Evolutionary conservation across 1,140 invertebrate species (phyloP), one percentile per base, ranked within the genome.

Genomic region (Polyergus mexicanus): DNA sequence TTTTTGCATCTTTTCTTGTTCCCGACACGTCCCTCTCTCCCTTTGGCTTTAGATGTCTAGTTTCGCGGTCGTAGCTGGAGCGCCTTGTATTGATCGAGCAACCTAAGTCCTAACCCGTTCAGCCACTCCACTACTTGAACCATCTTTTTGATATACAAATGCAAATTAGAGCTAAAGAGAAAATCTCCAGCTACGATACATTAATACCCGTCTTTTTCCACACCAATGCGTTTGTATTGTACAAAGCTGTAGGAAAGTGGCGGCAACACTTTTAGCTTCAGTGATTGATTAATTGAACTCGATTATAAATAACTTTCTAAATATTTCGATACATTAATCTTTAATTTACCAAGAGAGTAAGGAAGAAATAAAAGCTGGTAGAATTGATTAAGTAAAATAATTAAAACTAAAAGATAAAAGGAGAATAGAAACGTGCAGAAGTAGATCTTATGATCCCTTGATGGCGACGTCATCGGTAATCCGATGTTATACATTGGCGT

Each of bases 51-150:
- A 25, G 35, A 62, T 35, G 56, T 75, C 75, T 72, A 72, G 28
- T 86, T 47, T 47, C 28, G 58, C 58, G 58, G 19, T 47, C 38
- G 41, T 83, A 83, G 68, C 78, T 51, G 78, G 54, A 83, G 13
- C 68, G 78, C 68, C 68, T 83, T 32, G 78, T 83, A 83, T 83
- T 83, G 78, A 83, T 83, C 78, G 68, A 60, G 54, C 28, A 44
- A 74, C 68, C 68, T 74, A 74, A 83, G 78, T 74, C 68, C 78
- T 83, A 83, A 83, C 78, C 54, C 68, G 68, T 60, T 74, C 68
- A 83, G 38, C 56, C 68, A 47, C 56, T 74, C 68, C 2, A 63
- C 35, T 22, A 25, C 47, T 47, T 35, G n/a, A 5, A 25, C 51
- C 19, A 44, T 62, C 72, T 62, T 71, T 83, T 83, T 60, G 38